These are phyloP conservation scores for Xenops minutus DNA, from an alignment of 2,797 vertebrate species.

Conservation along the genomic window DNA sequence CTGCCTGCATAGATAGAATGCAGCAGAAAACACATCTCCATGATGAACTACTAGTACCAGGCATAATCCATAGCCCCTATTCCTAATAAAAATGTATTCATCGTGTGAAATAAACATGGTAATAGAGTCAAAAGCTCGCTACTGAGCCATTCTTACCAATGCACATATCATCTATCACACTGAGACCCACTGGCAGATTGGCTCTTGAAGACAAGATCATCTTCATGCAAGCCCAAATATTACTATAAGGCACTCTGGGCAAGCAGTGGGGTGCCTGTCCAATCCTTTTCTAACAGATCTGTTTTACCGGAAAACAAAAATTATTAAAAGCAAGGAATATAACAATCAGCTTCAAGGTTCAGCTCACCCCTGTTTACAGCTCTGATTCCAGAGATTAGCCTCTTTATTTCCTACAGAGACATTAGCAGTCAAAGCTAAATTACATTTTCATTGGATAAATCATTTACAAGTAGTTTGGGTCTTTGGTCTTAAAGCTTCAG, in stretches of 20 bases:
- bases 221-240: neutral
- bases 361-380: neutral
- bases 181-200: neutral
- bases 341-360: neutral
- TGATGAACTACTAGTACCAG: neutral
- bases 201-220: neutral
- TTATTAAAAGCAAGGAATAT: neutral
- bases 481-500: neutral
- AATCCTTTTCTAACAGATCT: neutral
- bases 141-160: neutral
- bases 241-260: neutral
- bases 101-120: neutral
- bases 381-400: neutral
- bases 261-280: neutral
- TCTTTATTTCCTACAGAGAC: neutral
- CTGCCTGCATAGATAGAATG: neutral
- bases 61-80: neutral
- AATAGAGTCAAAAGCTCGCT: neutral
- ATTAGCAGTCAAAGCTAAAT: neutral
- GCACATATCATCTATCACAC: neutral
- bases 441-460: neutral
- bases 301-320: neutral
- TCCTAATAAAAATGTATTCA: neutral
- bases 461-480: neutral
- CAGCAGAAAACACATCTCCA: neutral